phyloP scores from a whole-genome alignment of 1,140 invertebrate species.

The Nasonia longicornis region DNA sequence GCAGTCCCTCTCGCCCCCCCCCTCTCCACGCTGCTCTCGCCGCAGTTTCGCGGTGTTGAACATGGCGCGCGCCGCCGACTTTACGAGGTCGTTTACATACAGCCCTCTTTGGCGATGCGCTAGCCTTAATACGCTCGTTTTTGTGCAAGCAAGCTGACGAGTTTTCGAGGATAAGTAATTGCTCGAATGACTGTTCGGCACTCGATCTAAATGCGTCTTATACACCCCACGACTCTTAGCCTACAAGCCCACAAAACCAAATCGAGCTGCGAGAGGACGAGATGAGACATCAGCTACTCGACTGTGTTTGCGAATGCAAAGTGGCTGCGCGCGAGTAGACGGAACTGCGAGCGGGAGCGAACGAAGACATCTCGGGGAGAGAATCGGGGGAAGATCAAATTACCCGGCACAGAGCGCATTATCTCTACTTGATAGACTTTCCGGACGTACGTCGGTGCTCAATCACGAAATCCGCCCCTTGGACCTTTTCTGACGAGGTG shows the following conservation, averaged over 20 bases:
- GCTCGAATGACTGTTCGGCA: no score
- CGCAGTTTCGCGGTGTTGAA: background rate
- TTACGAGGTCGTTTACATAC: conserved; percentile 34
- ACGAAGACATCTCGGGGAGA: conserved; percentile 15
- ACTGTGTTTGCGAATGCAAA: conserved; percentile 40
- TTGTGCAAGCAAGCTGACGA: no score
- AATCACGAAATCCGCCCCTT: conserved; percentile 35
- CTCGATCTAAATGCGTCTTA: no score
- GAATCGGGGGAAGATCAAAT: conserved; percentile 56
- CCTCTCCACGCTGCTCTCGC: background rate
- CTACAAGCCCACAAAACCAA: background rate
- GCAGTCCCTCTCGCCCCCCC: background rate
- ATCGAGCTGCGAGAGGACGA: background rate
- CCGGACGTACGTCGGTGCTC: conserved; percentile 32
- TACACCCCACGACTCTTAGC: no score
- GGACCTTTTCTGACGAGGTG: conserved; percentile 19
- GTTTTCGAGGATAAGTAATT: no score
- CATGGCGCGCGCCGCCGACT: background rate
- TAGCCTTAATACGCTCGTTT: no score
- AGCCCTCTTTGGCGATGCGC: background rate
- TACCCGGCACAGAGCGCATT: conserved; percentile 66
- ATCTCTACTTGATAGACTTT: conserved; percentile 66
- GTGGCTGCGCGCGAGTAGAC: background rate
- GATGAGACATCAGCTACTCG: background rate
- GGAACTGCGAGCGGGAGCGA: conserved; percentile 31